phyloP scores from a whole-genome alignment of 2,797 vertebrate genomes.

The Hydrocynus forskahlii region DNA sequence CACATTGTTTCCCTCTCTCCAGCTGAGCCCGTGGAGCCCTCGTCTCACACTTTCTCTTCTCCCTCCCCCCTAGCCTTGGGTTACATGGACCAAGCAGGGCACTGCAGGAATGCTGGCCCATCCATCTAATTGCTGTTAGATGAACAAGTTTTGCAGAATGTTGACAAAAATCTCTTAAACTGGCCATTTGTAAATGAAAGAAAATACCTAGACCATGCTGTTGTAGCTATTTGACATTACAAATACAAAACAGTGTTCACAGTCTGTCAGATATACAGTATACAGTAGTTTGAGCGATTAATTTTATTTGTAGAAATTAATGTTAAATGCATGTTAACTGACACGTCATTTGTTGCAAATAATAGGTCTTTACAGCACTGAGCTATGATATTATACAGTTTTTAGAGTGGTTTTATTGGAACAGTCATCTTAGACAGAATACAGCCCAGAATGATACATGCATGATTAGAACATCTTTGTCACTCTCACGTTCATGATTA shows the following conservation, averaged over 20 bases:
- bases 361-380: background rate
- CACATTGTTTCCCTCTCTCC: conserved; percentile 34
- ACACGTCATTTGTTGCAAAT: too few relatives aligned
- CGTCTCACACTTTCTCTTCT: conserved; percentile 34
- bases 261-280: too few relatives aligned
- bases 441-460: conserved; percentile 1
- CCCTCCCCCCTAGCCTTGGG: background rate
- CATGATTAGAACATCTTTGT: conserved; percentile 42
- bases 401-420: background rate
- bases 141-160: background rate
- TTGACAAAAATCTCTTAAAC: background rate
- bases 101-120: too few relatives aligned
- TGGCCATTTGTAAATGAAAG: too few relatives aligned
- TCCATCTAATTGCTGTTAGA: background rate
- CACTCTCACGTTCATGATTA: conserved; percentile 44
- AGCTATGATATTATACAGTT: background rate
- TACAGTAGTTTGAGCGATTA: too few relatives aligned
- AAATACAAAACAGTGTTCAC: too few relatives aligned
- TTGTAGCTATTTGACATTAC: background rate
- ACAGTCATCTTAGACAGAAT: conserved; percentile 6
- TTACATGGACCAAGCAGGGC: background rate
- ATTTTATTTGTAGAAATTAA: too few relatives aligned
- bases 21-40: conserved; percentile 35
- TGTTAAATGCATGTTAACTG: too few relatives aligned
- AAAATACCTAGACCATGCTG: background rate